Evolutionary conservation across 64 coral and sea anemone genomes (phyloP).

Genomic region (Trachythela sp.): DNA sequence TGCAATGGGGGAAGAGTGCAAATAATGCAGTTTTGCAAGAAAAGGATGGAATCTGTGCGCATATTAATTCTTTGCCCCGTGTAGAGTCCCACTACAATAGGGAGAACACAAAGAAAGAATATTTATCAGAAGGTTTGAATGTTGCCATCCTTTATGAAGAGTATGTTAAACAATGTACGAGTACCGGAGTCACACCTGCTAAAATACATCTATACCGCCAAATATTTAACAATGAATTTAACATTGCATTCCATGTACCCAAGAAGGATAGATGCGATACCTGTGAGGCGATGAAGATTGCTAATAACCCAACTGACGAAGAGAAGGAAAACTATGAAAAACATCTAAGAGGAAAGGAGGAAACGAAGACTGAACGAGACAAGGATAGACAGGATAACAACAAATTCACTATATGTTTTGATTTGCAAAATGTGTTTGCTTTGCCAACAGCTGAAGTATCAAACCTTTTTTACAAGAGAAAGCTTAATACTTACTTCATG

Average conservation of each 20-base stretch:
- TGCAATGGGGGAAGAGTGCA: slow-evolving; percentile 5
- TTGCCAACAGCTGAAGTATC: slow-evolving; percentile 28
- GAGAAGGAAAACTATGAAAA: neutral
- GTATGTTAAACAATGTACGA: neutral
- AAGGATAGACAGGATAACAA: neutral
- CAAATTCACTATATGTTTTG: neutral
- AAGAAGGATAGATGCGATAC: slow-evolving; percentile 3
- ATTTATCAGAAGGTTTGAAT: neutral
- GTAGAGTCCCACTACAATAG: neutral
- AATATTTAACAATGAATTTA: neutral
- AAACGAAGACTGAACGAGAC: slow-evolving; percentile 4
- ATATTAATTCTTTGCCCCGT: neutral
- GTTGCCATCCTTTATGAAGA: neutral
- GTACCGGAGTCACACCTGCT: neutral
- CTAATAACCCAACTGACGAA: neutral
- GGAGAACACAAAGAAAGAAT: neutral
- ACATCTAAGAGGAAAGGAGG: neutral
- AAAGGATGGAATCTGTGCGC: neutral
- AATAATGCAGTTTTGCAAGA: neutral
- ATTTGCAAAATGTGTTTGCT: slow-evolving; percentile 5
- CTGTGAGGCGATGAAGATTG: neutral
- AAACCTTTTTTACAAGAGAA: slow-evolving; percentile 15
- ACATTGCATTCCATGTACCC: slow-evolving; percentile 5
- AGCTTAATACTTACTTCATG: slow-evolving; percentile 11
- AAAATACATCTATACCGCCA: neutral